Evolutionary conservation across 2,888 invertebrate species (phyloP).

Genomic region (Diarsia brunnea): DNA sequence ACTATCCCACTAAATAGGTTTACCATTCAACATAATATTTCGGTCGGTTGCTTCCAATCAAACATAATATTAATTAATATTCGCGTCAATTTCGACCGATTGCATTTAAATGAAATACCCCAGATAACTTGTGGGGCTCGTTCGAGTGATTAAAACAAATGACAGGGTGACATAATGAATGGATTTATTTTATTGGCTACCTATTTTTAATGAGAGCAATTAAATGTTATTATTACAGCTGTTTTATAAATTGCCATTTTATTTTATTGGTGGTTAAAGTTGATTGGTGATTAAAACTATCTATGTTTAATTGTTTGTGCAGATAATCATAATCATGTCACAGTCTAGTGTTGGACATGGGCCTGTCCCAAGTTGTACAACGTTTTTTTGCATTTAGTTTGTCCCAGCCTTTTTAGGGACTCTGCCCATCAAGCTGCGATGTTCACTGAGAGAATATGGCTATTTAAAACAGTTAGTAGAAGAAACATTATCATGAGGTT

Average conservation of each 20-base stretch:
- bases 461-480: neutral
- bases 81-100: slow-evolving; percentile 58
- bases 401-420: neutral
- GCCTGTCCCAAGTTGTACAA: neutral
- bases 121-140: slow-evolving; percentile 49
- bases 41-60: slow-evolving; percentile 54
- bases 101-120: slow-evolving; percentile 54
- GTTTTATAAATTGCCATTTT: slow-evolving; percentile 13
- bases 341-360: neutral
- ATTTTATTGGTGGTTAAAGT: slow-evolving; percentile 3
- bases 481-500: neutral
- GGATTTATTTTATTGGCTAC: slow-evolving; percentile 39
- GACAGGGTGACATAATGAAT: slow-evolving; percentile 26
- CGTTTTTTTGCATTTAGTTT: neutral
- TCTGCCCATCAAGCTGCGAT: neutral
- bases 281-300: neutral
- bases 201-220: slow-evolving; percentile 16
- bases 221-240: slow-evolving; percentile 15
- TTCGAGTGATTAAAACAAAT: slow-evolving; percentile 59
- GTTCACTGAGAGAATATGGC: neutral
- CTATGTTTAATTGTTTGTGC: neutral
- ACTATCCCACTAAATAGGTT: slow-evolving; percentile 29
- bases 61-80: slow-evolving; percentile 59
- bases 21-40: slow-evolving; percentile 39
- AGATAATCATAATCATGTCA: neutral